Base-by-base conservation (phyloP, 1,140 invertebrate species). In the Meloidogyne chitwoodi region DNA sequence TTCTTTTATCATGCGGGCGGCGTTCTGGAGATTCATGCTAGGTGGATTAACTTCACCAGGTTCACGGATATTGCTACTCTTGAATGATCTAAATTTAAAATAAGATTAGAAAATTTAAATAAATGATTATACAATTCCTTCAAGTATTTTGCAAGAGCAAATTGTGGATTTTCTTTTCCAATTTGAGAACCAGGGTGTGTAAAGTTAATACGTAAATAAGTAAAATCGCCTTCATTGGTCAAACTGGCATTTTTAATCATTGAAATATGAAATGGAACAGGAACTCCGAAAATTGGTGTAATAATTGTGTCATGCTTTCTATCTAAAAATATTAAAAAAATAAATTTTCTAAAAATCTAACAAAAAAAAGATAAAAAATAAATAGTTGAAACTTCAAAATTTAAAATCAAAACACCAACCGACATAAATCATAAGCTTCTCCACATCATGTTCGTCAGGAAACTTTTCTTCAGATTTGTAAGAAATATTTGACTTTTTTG, bases 191-290 rank as follows among this genome's bases (percentile, higher is more conserved):
- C 96, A 31, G 96, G 96, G 89, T 98, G 95, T 88, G 96, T 97
- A 88, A 99, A 99, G 88, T 99, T 99, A 81, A 99, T 93, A 87
- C 97, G 91, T 75, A 99, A 91, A 89, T 98, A 99, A 0, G 96
- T 98, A 87, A 98, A 98, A 88, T 99, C 96, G 44, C 97, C 97
- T 89, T 99, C 96, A 24, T 89, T 90, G 71, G 48, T 80, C 38
- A 64, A 75, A 79, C 68, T 73, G 31, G 71, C 70, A 27, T 79
- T 84, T 83, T 99, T 99, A 67, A 99, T 95, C 3, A 94, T 98
- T 0, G 95, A 95, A 88, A 99, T 99, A 87, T 99, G 96, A 88
- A 97, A 99, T 74, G 96, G 96, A 78, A 96, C 93, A 10, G 95
- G 93, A 63, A 95, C 90, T 69, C 96, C 96, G 90, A 95, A 97